phyloP scores from a whole-genome alignment of 1,140 invertebrate genomes.

The Caenorhabditis remanei region DNA sequence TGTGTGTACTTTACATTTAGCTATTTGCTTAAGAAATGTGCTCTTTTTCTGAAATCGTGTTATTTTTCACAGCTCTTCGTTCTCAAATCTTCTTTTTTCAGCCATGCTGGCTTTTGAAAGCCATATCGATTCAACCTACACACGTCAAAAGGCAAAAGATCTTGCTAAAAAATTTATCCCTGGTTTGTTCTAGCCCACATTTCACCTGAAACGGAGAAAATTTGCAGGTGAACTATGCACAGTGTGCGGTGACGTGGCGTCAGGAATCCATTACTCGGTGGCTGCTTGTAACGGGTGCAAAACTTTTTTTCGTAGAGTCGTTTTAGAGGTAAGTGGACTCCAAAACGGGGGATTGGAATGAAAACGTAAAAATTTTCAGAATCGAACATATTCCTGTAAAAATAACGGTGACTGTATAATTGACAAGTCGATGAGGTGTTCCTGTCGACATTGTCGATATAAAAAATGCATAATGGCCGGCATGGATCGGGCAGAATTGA shows the following conservation, averaged over 20 bases:
- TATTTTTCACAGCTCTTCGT: not conserved
- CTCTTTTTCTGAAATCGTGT: not conserved
- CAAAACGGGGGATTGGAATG: not conserved
- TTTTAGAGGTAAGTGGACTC: conserved; percentile 68
- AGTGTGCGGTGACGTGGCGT: conserved; percentile 74
- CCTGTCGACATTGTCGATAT: conserved; percentile 72
- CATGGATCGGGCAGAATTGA: conserved; percentile 75
- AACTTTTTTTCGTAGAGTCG: conserved; percentile 70
- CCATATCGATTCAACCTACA: not conserved
- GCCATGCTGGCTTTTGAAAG: conserved; percentile 22
- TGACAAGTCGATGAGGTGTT: conserved; percentile 72
- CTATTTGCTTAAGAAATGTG: not conserved
- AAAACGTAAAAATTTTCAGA: conserved; percentile 60
- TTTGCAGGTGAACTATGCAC: conserved; percentile 71
- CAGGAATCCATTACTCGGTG: conserved; percentile 71
- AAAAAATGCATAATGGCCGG: conserved; percentile 75
- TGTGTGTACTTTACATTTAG: not conserved
- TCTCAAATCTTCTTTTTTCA: conserved; percentile 18
- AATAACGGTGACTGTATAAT: conserved; percentile 74
- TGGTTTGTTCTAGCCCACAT: not conserved
- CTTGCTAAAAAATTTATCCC: conserved; percentile 30
- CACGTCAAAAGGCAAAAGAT: conserved; percentile 38
- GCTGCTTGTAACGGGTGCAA: conserved; percentile 73
- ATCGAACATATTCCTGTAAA: conserved; percentile 77
- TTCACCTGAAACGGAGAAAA: not conserved